Evolutionary conservation across 1,140 invertebrate genomes (phyloP).

Genomic region (Magallana ariakensis): DNA sequence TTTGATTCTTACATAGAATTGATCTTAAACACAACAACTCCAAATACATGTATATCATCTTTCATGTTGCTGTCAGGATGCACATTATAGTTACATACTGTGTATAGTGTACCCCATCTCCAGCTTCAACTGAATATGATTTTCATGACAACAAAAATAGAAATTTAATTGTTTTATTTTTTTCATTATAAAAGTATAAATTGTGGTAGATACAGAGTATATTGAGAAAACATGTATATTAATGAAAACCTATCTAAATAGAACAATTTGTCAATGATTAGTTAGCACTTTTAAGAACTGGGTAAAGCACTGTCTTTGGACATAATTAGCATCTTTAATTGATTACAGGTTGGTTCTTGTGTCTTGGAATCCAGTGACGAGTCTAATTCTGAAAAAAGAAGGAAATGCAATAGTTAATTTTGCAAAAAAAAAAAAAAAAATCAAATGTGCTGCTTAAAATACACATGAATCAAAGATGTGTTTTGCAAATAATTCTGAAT

Average conservation of each 20-base stretch:
- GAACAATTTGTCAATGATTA: constrained; percentile 5
- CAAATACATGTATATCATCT: too few relatives aligned
- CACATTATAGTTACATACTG: too few relatives aligned
- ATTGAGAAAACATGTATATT: constrained; percentile 1
- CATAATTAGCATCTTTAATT: not conserved
- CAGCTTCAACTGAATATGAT: too few relatives aligned
- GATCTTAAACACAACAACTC: too few relatives aligned
- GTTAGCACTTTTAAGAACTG: not conserved
- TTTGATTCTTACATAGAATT: too few relatives aligned
- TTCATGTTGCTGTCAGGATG: too few relatives aligned
- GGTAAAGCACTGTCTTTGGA: not conserved
- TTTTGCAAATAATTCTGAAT: not conserved
- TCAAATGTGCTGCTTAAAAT: not conserved
- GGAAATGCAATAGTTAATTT: too few relatives aligned
- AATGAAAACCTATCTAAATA: constrained; percentile 3
- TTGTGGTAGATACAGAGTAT: not conserved
- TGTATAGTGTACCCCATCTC: too few relatives aligned
- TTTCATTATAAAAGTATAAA: constrained; percentile 33
- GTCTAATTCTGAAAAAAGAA: constrained; percentile 26
- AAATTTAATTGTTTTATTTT: not conserved
- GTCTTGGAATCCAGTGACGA: constrained; percentile 8
- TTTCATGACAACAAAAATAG: too few relatives aligned
- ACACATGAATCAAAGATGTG: not conserved
- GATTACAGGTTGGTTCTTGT: constrained; percentile 5
- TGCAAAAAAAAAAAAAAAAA: not conserved